Evolutionary conservation across 2,888 invertebrate genomes (phyloP), one percentile per base, ranked within the genome.

Genomic region (Cheilosia variabilis): DNA sequence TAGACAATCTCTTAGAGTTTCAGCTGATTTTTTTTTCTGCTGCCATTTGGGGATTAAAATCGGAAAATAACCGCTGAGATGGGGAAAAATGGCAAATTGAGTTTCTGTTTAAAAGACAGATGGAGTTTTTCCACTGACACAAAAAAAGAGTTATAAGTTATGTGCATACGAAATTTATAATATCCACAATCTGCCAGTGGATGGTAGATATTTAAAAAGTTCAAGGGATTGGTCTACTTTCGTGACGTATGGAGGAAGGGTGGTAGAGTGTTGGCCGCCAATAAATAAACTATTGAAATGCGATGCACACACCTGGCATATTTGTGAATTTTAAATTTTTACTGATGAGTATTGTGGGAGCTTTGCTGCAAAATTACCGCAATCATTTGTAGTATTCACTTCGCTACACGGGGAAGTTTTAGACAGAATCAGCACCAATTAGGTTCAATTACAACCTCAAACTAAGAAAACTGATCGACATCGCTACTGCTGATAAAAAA

Each of bases 1-100:
- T 52, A 75, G 80, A 84, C 84, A 75, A 75, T 80, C 66, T 86
- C 76, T 72, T 66, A 66, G 76, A 71, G 65, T 63, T 17, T 84
- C 31, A 69, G 69, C 17, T 71, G 47, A 22, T 34, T 68, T 24
- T 41, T 41, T 43, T 34, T 22, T 17, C 10, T 34, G 9, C 34
- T 9, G 22, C 57, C 27, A 9, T 27, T 72, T 60, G 57, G 50
- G 17, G 41, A 63, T 73, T 72, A 34, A 47, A 73, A 66, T 34
- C 41, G 43, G 19, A 22, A 43, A 27, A 34, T 31, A 65, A 34
- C n/a, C 24, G 24, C 34, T 31, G 62, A 45, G n/a, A 24, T 6
- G n/a, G 17, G 63, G 22, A 17, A 63, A 71, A 55, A 58, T 76
- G 52, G 31, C 71, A 66, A 50, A 50, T 47, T 52, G 45, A 19